Percentiles rank a stretch among this genome's conserved stretches.
phyloP scores from a whole-genome alignment of 2,797 vertebrate species.

The Anisognathus igniventris region DNA sequence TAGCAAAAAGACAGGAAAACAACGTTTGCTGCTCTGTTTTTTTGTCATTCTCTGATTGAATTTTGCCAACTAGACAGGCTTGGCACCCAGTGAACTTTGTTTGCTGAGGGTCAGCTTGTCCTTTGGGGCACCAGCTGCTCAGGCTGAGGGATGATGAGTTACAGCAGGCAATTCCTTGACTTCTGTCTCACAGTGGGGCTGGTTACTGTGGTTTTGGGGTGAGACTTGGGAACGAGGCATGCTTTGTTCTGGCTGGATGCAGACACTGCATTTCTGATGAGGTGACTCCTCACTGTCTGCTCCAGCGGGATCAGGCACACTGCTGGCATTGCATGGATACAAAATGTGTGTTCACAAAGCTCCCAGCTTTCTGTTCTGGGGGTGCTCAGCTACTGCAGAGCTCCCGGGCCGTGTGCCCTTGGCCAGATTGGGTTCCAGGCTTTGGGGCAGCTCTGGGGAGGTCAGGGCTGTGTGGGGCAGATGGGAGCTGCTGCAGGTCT shows the following conservation, averaged over 20 bases:
- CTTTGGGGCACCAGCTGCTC: not conserved
- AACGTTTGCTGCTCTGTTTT: conserved; percentile 41
- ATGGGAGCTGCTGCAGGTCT: not conserved
- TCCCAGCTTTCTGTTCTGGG: not conserved
- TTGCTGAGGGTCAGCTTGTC: not conserved
- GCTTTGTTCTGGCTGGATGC: not conserved
- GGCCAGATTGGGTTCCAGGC: not conserved
- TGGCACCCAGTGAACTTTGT: not conserved
- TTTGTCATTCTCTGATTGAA: not conserved
- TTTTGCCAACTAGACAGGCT: not conserved
- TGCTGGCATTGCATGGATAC: not conserved
- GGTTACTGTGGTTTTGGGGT: not conserved
- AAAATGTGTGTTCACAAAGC: not conserved
- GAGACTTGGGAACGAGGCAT: not conserved
- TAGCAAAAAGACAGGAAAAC: conserved; percentile 45
- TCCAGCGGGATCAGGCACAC: not conserved
- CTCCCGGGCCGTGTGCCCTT: not conserved
- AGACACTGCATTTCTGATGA: not conserved
- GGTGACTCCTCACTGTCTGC: not conserved
- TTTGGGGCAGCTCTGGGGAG: not conserved
- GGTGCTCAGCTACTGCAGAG: not conserved
- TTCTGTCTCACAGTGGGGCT: not conserved
- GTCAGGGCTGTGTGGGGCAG: not conserved
- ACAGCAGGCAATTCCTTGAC: not conserved
- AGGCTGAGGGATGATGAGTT: not conserved